These are phyloP conservation scores for Caenorhabditis latens DNA, from an alignment of 1,140 invertebrate species.

Conservation along the genomic window DNA sequence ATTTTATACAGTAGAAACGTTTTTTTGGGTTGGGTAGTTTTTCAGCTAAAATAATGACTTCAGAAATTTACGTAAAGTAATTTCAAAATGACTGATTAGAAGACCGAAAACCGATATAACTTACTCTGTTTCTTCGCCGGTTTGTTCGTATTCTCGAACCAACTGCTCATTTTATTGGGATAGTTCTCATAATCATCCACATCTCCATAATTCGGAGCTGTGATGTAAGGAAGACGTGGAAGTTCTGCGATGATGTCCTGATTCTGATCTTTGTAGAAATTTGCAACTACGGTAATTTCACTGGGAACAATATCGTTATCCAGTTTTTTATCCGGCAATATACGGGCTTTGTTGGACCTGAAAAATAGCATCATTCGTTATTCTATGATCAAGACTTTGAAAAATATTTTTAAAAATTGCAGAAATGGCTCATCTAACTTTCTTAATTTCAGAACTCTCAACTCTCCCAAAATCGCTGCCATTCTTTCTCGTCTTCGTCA, in stretches of 20 bases:
- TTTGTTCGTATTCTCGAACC: background rate
- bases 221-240: background rate
- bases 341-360: no score
- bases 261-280: no score
- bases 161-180: background rate
- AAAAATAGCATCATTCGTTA: no score
- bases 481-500: background rate
- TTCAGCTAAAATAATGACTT: background rate
- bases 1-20: background rate
- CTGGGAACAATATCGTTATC: no score
- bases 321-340: no score
- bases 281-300: no score
- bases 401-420: no score
- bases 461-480: background rate
- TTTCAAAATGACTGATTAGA: no score
- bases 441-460: background rate
- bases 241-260: background rate
- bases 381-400: no score
- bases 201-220: background rate
- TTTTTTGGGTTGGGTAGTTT: background rate
- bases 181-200: background rate
- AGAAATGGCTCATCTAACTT: no score
- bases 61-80: no score
- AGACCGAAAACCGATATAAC: background rate
- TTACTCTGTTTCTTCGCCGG: background rate